Evolutionary conservation across 2,888 invertebrate genomes (phyloP).

Genomic region (Drosophila paramelanica): DNA sequence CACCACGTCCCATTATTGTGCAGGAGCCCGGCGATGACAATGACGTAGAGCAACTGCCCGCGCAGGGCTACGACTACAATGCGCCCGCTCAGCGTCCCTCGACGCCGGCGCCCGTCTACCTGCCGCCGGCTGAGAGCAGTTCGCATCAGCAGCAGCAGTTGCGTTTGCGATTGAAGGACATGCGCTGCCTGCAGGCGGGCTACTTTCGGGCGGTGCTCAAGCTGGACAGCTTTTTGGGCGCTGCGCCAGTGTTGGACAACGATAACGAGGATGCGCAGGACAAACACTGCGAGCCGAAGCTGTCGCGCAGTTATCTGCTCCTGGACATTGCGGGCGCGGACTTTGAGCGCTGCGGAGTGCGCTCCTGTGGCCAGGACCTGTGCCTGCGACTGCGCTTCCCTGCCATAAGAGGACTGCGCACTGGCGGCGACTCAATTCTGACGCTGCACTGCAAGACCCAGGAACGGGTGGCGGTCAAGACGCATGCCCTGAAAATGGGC

Average conservation of each 20-base stretch:
- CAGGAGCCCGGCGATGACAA: slow-evolving; percentile 64
- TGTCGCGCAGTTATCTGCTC: slow-evolving; percentile 80
- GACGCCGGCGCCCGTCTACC: slow-evolving; percentile 74
- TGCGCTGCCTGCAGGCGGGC: slow-evolving; percentile 82
- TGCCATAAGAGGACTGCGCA: slow-evolving; percentile 86
- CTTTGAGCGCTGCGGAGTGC: slow-evolving; percentile 86
- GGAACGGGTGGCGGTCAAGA: slow-evolving; percentile 86
- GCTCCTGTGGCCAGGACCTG: slow-evolving; percentile 85
- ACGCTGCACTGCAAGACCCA: slow-evolving; percentile 87
- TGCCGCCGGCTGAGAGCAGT: slow-evolving; percentile 47
- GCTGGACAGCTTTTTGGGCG: slow-evolving; percentile 82
- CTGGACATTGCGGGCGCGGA: slow-evolving; percentile 85
- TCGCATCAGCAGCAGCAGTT: slow-evolving; percentile 58
- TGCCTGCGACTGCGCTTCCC: slow-evolving; percentile 87
- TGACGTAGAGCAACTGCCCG: slow-evolving; percentile 32
- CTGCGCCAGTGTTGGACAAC: slow-evolving; percentile 83
- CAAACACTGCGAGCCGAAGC: slow-evolving; percentile 78
- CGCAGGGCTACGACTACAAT: slow-evolving; percentile 77
- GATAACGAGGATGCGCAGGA: slow-evolving; percentile 82
- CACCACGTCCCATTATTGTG: slow-evolving; percentile 73
- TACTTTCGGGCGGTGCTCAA: slow-evolving; percentile 85
- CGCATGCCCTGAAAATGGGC: slow-evolving; percentile 85
- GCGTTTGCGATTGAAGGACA: slow-evolving; percentile 81
- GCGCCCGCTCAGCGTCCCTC: slow-evolving; percentile 61
- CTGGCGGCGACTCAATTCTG: slow-evolving; percentile 86